Evolutionary conservation across 2,797 vertebrate species (phyloP).

Genomic region (Phataginus tricuspis): DNA sequence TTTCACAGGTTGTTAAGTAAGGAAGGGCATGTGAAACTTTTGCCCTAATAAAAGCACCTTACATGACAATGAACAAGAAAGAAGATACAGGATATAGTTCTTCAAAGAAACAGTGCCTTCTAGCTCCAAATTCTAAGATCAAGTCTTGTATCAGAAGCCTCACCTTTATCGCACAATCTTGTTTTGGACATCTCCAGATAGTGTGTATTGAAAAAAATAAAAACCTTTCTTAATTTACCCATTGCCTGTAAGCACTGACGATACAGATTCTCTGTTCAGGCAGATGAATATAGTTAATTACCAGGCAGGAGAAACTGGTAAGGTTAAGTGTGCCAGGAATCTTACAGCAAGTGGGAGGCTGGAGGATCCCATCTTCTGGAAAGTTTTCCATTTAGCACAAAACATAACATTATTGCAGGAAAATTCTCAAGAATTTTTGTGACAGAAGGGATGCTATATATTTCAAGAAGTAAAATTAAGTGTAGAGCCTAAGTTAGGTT

Average conservation of each 20-base stretch:
- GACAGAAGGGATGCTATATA: background rate
- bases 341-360: background rate
- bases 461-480: slow-evolving; percentile 38
- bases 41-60: background rate
- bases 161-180: background rate
- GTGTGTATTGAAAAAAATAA: background rate
- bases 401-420: background rate
- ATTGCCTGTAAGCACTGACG: background rate
- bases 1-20: background rate
- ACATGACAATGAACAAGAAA: background rate
- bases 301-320: slow-evolving; percentile 5
- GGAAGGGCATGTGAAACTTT: background rate
- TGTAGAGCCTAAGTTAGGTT: slow-evolving; percentile 30
- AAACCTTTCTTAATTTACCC: background rate
- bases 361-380: background rate
- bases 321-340: background rate
- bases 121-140: background rate
- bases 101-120: background rate
- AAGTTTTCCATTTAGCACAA: slow-evolving; percentile 20
- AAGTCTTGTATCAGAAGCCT: slow-evolving; percentile 8
- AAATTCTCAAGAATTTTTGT: slow-evolving; percentile 39
- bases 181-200: background rate
- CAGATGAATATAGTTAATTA: slow-evolving; percentile 22
- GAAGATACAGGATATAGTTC: background rate
- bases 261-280: too few relatives aligned